Base-by-base conservation (phyloP, 2,888 invertebrate species). In the Megastigmus dorsalis region DNA sequence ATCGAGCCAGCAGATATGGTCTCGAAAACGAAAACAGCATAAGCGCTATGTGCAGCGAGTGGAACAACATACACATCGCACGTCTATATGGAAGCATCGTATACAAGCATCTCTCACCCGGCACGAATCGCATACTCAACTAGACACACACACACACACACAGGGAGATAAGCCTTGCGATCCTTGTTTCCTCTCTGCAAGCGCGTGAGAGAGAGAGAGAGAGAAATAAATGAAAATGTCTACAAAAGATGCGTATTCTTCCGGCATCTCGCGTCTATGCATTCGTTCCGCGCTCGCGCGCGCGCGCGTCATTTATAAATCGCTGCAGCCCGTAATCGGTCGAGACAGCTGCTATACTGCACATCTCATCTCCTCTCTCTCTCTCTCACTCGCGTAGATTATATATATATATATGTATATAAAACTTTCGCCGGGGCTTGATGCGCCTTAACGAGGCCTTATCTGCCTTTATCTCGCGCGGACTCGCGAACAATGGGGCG, bases 371-470 rank as follows among this genome's bases (percentile, higher is more conserved):
- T 7, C 10, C 23, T 30, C 28, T 68, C 48, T 26, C 20, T 50
- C 50, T 63, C 50, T 28, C n/a, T 23, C 38, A n/a, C 26, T 18
- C 59, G 1, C 38, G 6, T 43, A 10, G 33, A 33, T 13, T 15
- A 26, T 15, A 45, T 18, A 4, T 9, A 45, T 20, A 18, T 45
- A 45, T 20, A 15, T 50, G 13, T 9, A 9, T 6, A 48, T 18
- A 48, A 23, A 4, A 67, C 67, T 73, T 67, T 73, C 73, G 73
- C 67, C 48, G 28, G 50, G 28, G 50, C 20, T 30, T 70, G 70
- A 73, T 73, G 57, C 48, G 65, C 54, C 67, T 62, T 74, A 68
- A 74, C 63, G 62, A 74, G 66, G 62, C 38, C 74, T 74, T 74
- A 74, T 74, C 74, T 48, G 62, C 62, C 73, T 63, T 68, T 74